Percentiles rank a stretch among this genome's conserved stretches.
Evolutionary conservation across 2,797 vertebrate species (phyloP).

Genomic region (Aulostomus chinensis): DNA sequence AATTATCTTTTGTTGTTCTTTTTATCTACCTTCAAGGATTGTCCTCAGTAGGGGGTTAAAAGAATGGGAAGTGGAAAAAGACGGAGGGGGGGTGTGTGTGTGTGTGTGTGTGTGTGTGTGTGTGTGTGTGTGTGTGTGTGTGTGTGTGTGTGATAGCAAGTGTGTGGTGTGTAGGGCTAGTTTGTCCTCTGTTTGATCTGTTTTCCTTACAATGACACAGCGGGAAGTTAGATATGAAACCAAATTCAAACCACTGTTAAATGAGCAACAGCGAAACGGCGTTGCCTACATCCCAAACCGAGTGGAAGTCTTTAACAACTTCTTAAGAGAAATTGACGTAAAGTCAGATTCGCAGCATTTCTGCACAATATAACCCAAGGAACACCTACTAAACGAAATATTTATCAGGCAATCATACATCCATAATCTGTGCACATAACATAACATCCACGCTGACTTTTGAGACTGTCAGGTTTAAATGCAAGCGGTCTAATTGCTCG

Average conservation of each 20-base stretch:
- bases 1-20: slow-evolving; percentile 84
- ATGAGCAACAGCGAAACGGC: slow-evolving; percentile 72
- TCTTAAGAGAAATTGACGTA: slow-evolving; percentile 47
- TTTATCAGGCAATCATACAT: slow-evolving; percentile 39
- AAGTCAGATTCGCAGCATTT: too few relatives aligned
- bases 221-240: slow-evolving; percentile 80
- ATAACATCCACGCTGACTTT: neutral
- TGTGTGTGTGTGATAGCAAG: slow-evolving; percentile 62
- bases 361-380: too few relatives aligned
- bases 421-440: neutral
- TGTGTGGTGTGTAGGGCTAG: slow-evolving; percentile 66
- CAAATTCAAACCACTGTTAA: slow-evolving; percentile 70
- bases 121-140: too few relatives aligned
- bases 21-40: slow-evolving; percentile 84
- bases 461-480: slow-evolving; percentile 24
- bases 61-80: slow-evolving; percentile 81
- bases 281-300: slow-evolving; percentile 58
- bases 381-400: too few relatives aligned
- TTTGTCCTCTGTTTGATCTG: slow-evolving; percentile 78
- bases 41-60: slow-evolving; percentile 80
- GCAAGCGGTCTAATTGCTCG: slow-evolving; percentile 28
- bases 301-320: slow-evolving; percentile 60
- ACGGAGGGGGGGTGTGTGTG: slow-evolving; percentile 66
- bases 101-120: too few relatives aligned
- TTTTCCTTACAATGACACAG: slow-evolving; percentile 78